Evolutionary conservation across 2,113 vertebrate species (phyloP).

Genomic region (Vimba vimba): DNA sequence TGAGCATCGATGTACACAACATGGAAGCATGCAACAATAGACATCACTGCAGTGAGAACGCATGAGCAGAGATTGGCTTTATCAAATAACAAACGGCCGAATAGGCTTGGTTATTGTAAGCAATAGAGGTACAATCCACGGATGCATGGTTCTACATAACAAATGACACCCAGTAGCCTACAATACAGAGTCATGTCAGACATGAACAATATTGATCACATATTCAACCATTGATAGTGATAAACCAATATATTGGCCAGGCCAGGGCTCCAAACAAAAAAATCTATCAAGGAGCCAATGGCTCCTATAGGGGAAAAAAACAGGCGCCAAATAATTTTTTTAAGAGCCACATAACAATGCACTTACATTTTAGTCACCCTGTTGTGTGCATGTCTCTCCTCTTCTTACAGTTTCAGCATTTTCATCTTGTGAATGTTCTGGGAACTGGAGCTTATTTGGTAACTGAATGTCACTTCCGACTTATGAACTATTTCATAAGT

Average conservation of each 20-base stretch:
- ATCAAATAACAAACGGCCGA: neutral
- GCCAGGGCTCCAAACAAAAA: too few species aligned
- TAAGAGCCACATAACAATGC: too few species aligned
- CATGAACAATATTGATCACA: neutral
- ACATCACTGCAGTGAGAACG: constrained; percentile 1
- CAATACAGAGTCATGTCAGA: neutral
- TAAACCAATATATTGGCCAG: neutral
- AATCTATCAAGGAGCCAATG: too few species aligned
- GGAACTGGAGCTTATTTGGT: too few species aligned
- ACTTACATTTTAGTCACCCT: too few species aligned
- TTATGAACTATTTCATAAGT: too few species aligned
- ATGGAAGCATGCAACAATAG: neutral
- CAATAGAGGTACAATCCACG: neutral
- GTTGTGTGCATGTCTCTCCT: too few species aligned
- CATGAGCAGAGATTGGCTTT: neutral
- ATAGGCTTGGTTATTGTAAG: neutral
- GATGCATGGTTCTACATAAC: neutral
- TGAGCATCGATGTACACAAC: neutral
- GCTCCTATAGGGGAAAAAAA: too few species aligned
- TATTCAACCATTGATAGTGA: neutral
- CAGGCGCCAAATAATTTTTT: too few species aligned
- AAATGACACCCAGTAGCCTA: neutral
- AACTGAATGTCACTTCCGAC: too few species aligned
- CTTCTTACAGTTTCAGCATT: too few species aligned
- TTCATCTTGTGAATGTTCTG: too few species aligned